Evolutionary conservation across 2,888 invertebrate species (phyloP).

Genomic region (Athripsodes cinereus): DNA sequence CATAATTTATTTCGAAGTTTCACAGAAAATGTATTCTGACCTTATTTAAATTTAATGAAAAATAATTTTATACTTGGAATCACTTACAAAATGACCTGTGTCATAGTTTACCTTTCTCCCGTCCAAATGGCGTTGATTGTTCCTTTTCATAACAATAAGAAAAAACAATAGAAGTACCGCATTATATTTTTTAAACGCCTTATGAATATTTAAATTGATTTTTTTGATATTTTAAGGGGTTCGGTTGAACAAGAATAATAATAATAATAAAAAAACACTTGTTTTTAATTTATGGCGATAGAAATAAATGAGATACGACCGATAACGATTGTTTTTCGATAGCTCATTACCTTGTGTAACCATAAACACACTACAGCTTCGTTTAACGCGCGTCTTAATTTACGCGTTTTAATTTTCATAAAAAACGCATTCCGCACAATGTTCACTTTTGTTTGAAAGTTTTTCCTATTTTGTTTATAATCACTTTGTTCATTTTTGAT

Average conservation of each 20-base stretch:
- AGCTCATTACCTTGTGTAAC: slow-evolving; percentile 16
- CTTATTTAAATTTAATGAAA: too few relatives aligned
- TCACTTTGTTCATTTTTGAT: too few relatives aligned
- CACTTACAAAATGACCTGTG: too few relatives aligned
- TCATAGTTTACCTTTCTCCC: not conserved
- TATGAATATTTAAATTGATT: slow-evolving; percentile 26
- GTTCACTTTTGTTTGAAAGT: too few relatives aligned
- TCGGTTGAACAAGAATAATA: not conserved
- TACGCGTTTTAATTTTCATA: not conserved
- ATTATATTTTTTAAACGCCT: slow-evolving; percentile 3
- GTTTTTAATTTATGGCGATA: slow-evolving; percentile 14
- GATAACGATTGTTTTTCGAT: slow-evolving; percentile 15
- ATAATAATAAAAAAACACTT: slow-evolving; percentile 13
- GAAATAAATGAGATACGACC: slow-evolving; percentile 11
- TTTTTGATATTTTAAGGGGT: slow-evolving; percentile 15
- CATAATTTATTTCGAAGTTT: too few relatives aligned
- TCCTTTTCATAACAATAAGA: not conserved
- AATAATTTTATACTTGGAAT: too few relatives aligned
- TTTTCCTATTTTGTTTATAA: too few relatives aligned
- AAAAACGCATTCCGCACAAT: too few relatives aligned
- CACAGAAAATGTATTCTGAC: too few relatives aligned
- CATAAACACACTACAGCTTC: slow-evolving; percentile 8
- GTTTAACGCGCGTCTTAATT: not conserved
- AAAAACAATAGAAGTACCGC: not conserved
- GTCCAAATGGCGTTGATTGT: not conserved